These are phyloP conservation scores for Cephalopholis sonnerati DNA, from an alignment of 2,113 vertebrate genomes.

Conservation along the genomic window DNA sequence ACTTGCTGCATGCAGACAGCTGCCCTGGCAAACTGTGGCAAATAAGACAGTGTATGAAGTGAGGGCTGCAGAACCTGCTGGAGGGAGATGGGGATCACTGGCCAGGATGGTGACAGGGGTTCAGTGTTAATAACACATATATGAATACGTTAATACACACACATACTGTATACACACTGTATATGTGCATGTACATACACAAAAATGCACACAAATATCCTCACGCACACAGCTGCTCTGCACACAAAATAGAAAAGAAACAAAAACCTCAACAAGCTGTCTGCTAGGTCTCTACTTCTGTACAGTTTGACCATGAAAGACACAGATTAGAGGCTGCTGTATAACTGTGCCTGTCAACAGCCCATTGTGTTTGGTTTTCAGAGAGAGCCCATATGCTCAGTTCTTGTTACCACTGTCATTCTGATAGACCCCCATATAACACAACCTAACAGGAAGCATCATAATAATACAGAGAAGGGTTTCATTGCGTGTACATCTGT, in stretches of 20 bases:
- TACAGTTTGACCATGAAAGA: constrained; percentile 34
- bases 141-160: neutral
- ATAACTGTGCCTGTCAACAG: constrained; percentile 26
- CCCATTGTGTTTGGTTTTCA: constrained; percentile 43
- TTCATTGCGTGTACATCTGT: constrained; percentile 38
- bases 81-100: neutral
- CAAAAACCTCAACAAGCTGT: constrained; percentile 33
- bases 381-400: constrained; percentile 50
- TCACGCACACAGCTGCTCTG: neutral
- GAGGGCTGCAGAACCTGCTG: constrained; percentile 26
- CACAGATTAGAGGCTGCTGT: constrained; percentile 35
- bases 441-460: constrained; percentile 37
- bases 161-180: neutral
- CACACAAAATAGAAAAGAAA: constrained; percentile 3
- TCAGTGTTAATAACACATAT: neutral
- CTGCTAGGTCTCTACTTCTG: neutral
- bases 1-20: constrained; percentile 72
- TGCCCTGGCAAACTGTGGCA: constrained; percentile 71
- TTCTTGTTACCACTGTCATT: constrained; percentile 13
- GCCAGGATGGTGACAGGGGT: constrained; percentile 4
- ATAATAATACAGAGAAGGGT: constrained; percentile 4
- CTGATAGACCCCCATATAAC: neutral
- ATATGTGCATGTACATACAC: neutral
- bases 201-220: neutral
- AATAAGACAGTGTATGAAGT: constrained; percentile 49